A percentile compares a stretch with the other conserved stretches of the same genome.
These are phyloP conservation scores for Microctonus hyperodae DNA, from an alignment of 2,888 invertebrate genomes.

Conservation along the genomic window DNA sequence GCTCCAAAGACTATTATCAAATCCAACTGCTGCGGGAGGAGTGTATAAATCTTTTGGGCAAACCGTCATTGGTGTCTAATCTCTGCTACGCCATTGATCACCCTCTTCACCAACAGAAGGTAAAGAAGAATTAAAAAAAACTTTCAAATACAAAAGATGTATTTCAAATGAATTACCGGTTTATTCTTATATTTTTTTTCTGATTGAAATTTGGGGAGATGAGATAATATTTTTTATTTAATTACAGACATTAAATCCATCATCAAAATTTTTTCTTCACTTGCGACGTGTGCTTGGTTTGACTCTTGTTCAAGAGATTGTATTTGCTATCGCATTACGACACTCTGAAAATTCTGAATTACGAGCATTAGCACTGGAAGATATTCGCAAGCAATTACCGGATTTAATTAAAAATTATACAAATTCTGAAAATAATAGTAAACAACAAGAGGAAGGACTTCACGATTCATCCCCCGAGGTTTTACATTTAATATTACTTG, in stretches of 20 bases:
- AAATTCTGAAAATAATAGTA: constrained; percentile 74
- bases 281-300: constrained; percentile 87
- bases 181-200: constrained; percentile 1
- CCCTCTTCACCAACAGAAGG: constrained; percentile 79
- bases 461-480: constrained; percentile 92
- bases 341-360: constrained; percentile 82
- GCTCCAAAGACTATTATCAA: constrained; percentile 67
- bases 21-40: constrained; percentile 81
- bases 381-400: constrained; percentile 82
- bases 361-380: constrained; percentile 76
- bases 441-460: constrained; percentile 80
- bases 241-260: constrained; percentile 77
- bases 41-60: constrained; percentile 79
- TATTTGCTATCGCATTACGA: constrained; percentile 84
- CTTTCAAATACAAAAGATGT: background rate
- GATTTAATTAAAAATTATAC: constrained; percentile 86
- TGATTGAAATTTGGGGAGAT: background rate
- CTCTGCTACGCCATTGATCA: constrained; percentile 89
- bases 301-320: constrained; percentile 89
- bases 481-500: constrained; percentile 79
- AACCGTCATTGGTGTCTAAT: constrained; percentile 86
- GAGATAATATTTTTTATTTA: constrained; percentile 4
- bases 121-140: constrained; percentile 50
- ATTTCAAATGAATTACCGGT: constrained; percentile 27
- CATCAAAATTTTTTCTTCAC: constrained; percentile 81